A percentile compares a stretch with the other conserved stretches of the same genome.
These are phyloP conservation scores for Eucera pruinosa DNA, from an alignment of 2,888 invertebrate genomes.

Conservation along the genomic window DNA sequence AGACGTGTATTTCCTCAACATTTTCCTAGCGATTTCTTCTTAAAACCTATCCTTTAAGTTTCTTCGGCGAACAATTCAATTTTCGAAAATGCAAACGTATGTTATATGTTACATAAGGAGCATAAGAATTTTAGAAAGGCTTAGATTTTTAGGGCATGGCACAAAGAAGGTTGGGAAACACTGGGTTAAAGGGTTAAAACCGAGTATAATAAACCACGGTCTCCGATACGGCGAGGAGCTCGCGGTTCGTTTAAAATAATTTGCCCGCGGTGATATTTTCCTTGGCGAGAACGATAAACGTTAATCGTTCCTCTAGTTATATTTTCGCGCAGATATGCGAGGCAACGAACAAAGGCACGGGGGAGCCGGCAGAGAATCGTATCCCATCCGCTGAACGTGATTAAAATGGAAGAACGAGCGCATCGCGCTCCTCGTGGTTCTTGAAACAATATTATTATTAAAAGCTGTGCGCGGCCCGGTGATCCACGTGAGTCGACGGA, in stretches of 20 bases:
- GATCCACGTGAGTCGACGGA: constrained; percentile 59
- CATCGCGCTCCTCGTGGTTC: constrained; percentile 52
- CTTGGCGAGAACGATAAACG: background rate
- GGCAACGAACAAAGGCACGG: background rate
- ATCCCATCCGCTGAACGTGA: constrained; percentile 49
- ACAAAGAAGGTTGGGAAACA: too few relatives aligned
- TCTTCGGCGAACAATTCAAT: too few relatives aligned
- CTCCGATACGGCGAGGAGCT: too few relatives aligned
- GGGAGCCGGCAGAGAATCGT: constrained; percentile 38
- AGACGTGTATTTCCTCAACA: too few relatives aligned
- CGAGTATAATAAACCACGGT: too few relatives aligned
- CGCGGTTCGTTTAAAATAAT: background rate
- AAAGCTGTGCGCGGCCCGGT: constrained; percentile 62
- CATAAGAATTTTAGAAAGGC: too few relatives aligned
- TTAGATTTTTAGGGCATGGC: too few relatives aligned
- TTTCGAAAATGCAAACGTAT: too few relatives aligned
- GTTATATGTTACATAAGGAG: too few relatives aligned
- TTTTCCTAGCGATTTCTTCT: too few relatives aligned
- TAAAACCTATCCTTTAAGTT: too few relatives aligned
- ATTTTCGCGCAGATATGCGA: constrained; percentile 30
- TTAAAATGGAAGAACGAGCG: constrained; percentile 55
- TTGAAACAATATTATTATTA: constrained; percentile 75
- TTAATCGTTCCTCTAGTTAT: background rate
- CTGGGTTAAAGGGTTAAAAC: too few relatives aligned
- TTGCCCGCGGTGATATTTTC: constrained; percentile 18